phyloP scores from a whole-genome alignment of 2,888 invertebrate species.

The Troides aeacus region DNA sequence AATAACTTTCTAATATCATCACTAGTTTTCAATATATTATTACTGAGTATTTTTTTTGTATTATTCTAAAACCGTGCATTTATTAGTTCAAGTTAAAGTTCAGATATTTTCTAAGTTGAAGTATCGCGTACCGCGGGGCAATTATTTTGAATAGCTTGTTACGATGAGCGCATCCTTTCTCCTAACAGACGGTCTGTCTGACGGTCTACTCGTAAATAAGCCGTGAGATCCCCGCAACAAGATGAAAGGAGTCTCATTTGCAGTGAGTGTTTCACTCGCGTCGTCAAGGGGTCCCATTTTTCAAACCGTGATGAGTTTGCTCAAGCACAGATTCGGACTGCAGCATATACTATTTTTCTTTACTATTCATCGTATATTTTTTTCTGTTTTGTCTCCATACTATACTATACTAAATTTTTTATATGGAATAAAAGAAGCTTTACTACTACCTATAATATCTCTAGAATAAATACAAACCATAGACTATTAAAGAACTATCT shows the following conservation, averaged over 20 bases:
- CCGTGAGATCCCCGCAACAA: conserved; percentile 36
- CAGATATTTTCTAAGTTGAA: neutral
- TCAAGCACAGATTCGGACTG: conserved; percentile 39
- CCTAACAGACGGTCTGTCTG: conserved; percentile 24
- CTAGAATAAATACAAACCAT: too few species aligned
- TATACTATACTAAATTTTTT: too few species aligned
- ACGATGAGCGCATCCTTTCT: conserved; percentile 27
- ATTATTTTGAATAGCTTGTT: conserved; percentile 33
- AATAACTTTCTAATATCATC: too few species aligned
- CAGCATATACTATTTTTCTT: conserved; percentile 31
- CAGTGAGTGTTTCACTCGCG: conserved; percentile 52
- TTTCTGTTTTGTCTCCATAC: too few species aligned
- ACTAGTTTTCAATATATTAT: too few species aligned
- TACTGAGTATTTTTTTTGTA: too few species aligned
- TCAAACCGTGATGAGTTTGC: conserved; percentile 58
- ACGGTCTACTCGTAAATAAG: conserved; percentile 47
- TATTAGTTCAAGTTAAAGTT: too few species aligned
- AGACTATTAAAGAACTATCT: too few species aligned
- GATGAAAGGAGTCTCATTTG: conserved; percentile 67
- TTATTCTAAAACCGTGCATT: too few species aligned
- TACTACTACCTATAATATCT: too few species aligned
- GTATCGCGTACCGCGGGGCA: conserved; percentile 11
- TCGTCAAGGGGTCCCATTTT: conserved; percentile 57
- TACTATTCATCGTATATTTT: too few species aligned
- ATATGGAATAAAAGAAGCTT: too few species aligned